phyloP scores from a whole-genome alignment of 2,797 vertebrate species.

The Erethizon dorsatum region DNA sequence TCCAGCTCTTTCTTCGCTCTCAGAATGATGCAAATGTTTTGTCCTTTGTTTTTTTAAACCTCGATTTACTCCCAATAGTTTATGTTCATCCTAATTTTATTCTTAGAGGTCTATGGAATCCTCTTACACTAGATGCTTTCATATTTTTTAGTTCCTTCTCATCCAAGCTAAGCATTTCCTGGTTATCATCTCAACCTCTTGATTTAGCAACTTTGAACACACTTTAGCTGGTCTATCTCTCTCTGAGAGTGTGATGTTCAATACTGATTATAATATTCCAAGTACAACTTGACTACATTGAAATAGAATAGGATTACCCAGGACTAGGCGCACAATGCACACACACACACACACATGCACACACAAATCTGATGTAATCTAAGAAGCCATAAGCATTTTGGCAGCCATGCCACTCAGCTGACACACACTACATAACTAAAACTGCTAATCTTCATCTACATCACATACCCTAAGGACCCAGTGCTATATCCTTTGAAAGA shows the following conservation, averaged over 20 bases:
- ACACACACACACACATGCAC: background rate
- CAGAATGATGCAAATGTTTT: background rate
- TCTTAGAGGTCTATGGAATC: background rate
- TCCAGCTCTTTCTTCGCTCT: slow-evolving; percentile 17
- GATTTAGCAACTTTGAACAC: slow-evolving; percentile 14
- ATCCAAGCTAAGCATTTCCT: slow-evolving; percentile 6
- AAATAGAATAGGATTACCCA: background rate
- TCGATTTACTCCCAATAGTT: background rate
- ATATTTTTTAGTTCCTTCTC: background rate
- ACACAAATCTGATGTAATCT: background rate
- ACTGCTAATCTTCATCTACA: background rate
- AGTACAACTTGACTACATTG: background rate
- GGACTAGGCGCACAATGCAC: no score
- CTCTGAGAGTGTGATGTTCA: background rate
- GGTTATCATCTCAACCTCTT: background rate
- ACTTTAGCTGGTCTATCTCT: background rate
- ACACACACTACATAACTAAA: background rate
- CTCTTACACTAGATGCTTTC: background rate
- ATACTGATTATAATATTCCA: background rate
- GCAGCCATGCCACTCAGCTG: background rate
- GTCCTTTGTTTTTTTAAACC: background rate
- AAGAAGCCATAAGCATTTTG: slow-evolving; percentile 16
- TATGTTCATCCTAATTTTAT: background rate
- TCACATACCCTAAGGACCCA: background rate
- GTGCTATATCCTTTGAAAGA: slow-evolving; percentile 42